Base-by-base conservation (phyloP, 2,797 vertebrate species). In the Argyrosomus regius region DNA sequence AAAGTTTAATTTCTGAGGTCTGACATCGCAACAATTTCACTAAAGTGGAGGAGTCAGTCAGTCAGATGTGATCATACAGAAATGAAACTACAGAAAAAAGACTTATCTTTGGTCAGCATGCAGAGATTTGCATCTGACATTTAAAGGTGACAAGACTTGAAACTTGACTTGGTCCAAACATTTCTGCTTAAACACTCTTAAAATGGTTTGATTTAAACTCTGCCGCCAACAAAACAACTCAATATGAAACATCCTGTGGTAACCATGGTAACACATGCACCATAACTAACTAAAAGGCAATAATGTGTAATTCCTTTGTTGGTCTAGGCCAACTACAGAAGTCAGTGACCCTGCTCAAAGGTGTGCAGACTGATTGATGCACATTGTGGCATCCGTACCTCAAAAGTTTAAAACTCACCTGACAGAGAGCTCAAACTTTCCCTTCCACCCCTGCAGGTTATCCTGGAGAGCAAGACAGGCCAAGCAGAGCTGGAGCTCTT, bases 401-500 rank as follows among this genome's bases (percentile, higher is more conserved):
- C 3, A n/a, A 43, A 58, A 52, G 12, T 26, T 54, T 10, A 5
- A 57, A 57, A 18, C 10, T 41, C 18, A 14, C 2, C 17, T 50
- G 66, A 28, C 43, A 60, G 18, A 46, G 13, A 31, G 13, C 35
- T 60, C 6, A 67, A 57, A 35, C 22, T 14, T 69, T 41, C 5
- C n/a, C 4, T 35, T 68, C 24, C 28, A 0, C 2, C 63, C 58
- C 43, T 41, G 52, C 88, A 99, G 98, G 98, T 99, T 31, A 98
- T 99, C 92, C 94, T 94, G 92, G 97, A 98, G 80, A 97, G 95
- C 84, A 95, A 95, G 89, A 96, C 94, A 0, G 90, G 94, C 50
- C 92, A 92, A 65, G 82, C 97, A 0, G 98, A 99, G 89, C 94
- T 99, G 82, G 98, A 99, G 92, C 96, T 99, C 64, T 99, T 97